Evolutionary conservation across 2,113 vertebrate species (phyloP), one percentile per base, ranked within the genome.

Genomic region (Oreocharis arfaki): DNA sequence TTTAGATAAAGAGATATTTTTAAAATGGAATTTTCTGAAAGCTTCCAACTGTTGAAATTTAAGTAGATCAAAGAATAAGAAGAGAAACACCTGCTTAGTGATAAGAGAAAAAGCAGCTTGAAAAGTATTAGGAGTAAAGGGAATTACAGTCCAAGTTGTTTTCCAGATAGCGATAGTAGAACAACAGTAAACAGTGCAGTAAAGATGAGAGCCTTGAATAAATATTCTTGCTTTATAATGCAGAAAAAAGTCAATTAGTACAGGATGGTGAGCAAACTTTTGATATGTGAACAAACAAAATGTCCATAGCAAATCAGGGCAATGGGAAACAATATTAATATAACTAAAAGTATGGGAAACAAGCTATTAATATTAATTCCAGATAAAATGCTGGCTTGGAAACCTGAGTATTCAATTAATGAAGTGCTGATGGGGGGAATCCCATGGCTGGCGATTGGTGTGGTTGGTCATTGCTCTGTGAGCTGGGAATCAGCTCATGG

Each of bases 401-500:
- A 87, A 87, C 5, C 12, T 41, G 41, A 71, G 11, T 30, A 56
- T 39, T 68, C 49, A 37, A 52, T 63, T 60, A 95, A 30, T 1
- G 2, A 46, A 71, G 16, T 4, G 0, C 44, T 89, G 76, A 37
- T 21, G 16, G 7, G 28, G 26, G 6, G 2, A 76, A 16, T 42
- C 26, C 39, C 10, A 2, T 0, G 4, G n/a, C 42, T 76, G 68
- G 21, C 2, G 5, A 11, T 49, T 1, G 1, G 47, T 37, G 55
- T n/a, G 52, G 42, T 23, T 63, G 49, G 46, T 46, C 8, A 0
- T 11, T 52, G 20, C 28, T 80, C 57, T 12, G 7, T 42, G 35
- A 35, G 42, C 30, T 27, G 27, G 42, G 50, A 26, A 59, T 73
- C 71, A 47, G 27, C 2, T 2, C 33, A 30, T 9, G 22, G 17